Base-by-base conservation (phyloP, 2,888 invertebrate genomes). In the Mythimna pallens region DNA sequence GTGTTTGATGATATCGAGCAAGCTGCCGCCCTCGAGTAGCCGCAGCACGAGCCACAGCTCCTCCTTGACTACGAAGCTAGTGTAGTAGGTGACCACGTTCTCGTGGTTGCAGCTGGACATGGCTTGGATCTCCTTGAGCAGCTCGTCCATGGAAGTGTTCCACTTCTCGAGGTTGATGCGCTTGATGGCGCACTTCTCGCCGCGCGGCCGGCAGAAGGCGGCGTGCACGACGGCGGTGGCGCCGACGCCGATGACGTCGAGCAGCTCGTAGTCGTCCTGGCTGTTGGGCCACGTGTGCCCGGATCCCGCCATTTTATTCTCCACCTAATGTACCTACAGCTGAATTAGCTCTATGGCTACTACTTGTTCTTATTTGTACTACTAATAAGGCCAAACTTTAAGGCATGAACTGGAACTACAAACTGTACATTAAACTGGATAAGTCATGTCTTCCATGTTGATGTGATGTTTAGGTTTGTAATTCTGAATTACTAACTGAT, bases 31-130 rank as follows among this genome's bases (percentile, higher is more conserved):
- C 93, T 99, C 99, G n/a, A 99, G 97, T 25, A 99, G 97, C 88
- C 99, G 97, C 89, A 99, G 97, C n/a, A 99, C 99, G 57, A 99
- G 97, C 99, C 99, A 99, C 63, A 99, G 96, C 92, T 99, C 99
- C 91, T 99, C 99, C 88, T 98, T 98, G 69, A 99, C 99, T 57
- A 99, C 99, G 95, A 99, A 99, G 88, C 99, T 99, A 52, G 99
- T 99, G 96, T 99, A 98, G 96, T 99, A 99, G n/a, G 99, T 99
- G 78, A 99, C 99, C 20, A 99, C 99, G 95, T 99, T 99, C 94
- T 99, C 99, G 95, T 99, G 99, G 93, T 99, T 98, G 95, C 99
- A 99, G 86, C 99, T 99, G 76, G 99, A 99, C 99, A 99, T 99
- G 47, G 99, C 99, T 95, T 99, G 99, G 79, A 98, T 98, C 93